Evolutionary conservation across 2,113 vertebrate genomes (phyloP).

Genomic region (Malurus elegans): DNA sequence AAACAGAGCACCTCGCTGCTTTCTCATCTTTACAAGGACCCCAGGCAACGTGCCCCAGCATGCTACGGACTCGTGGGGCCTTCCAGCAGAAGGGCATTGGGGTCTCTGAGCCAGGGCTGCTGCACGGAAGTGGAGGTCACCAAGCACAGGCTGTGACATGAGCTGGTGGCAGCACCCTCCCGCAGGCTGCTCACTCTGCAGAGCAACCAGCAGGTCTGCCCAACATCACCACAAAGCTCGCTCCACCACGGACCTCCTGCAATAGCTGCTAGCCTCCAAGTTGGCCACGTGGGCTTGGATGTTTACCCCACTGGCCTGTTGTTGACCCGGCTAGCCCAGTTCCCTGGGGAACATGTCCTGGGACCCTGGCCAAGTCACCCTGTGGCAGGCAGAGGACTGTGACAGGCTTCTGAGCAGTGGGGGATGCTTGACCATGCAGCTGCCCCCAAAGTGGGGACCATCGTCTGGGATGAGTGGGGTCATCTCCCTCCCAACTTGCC

Average conservation of each 20-base stretch:
- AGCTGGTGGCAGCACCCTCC: conserved; percentile 32
- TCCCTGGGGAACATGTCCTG: neutral
- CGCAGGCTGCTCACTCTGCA: fast-evolving
- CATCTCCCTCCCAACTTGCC: neutral
- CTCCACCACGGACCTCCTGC: neutral
- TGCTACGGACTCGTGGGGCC: conserved; percentile 25
- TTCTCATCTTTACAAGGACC: conserved; percentile 40
- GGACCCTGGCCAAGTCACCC: fast-evolving
- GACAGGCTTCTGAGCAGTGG: neutral
- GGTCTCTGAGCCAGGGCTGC: conserved; percentile 46
- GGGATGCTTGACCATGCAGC: neutral
- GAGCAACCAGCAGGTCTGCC: neutral
- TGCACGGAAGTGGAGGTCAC: neutral
- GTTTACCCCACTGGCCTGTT: neutral
- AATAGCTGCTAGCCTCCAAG: neutral
- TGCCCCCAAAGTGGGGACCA: neutral
- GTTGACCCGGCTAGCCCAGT: neutral
- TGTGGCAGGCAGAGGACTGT: neutral
- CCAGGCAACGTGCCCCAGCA: conserved; percentile 44
- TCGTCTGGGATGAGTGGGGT: neutral
- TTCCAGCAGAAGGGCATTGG: conserved; percentile 40
- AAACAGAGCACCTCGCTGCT: conserved; percentile 29
- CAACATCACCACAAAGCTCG: conserved; percentile 33
- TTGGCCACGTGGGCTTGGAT: neutral
- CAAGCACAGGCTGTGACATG: neutral